Conservation (phyloP, 1,140 invertebrate genomes). For the Oncopodura yosiiana region DNA sequence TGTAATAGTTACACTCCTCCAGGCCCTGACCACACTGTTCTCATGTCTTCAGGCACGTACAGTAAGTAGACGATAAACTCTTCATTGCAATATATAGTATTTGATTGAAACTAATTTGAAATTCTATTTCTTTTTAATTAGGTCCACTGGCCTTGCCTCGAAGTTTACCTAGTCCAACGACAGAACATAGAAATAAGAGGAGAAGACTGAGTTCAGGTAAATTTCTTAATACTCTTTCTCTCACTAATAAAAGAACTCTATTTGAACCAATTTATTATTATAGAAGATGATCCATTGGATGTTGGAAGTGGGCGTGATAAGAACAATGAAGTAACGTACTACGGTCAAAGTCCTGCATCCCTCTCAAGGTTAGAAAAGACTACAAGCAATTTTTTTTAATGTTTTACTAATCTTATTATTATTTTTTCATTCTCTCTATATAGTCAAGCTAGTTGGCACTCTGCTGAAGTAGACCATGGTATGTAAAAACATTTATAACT, state of each 20-base stretch:
- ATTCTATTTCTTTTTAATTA: conserved; percentile 16
- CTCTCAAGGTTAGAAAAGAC: no score
- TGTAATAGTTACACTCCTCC: conserved; percentile 81
- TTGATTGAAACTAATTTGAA: not conserved
- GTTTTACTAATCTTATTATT: no score
- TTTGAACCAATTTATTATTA: no score
- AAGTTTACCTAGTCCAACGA: conserved; percentile 43
- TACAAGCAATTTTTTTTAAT: no score
- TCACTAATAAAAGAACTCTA: no score
- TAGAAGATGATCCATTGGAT: conserved; percentile 47
- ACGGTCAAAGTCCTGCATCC: conserved; percentile 49
- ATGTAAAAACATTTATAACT: conserved; percentile 7
- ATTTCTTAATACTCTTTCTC: no score
- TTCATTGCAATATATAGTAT: not conserved
- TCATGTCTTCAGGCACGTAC: conserved; percentile 51
- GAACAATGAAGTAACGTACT: conserved; percentile 45
- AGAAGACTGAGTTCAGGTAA: conserved; percentile 51
- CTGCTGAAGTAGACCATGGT: conserved; percentile 50
- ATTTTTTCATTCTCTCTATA: no score
- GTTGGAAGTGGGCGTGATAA: conserved; percentile 39
- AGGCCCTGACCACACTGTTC: conserved; percentile 48
- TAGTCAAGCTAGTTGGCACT: conserved; percentile 49
- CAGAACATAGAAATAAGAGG: conserved; percentile 47
- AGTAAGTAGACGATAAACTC: conserved; percentile 44
- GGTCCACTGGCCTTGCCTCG: conserved; percentile 41